Conservation (phyloP, 2,888 invertebrate genomes). For the Patella depressa region DNA sequence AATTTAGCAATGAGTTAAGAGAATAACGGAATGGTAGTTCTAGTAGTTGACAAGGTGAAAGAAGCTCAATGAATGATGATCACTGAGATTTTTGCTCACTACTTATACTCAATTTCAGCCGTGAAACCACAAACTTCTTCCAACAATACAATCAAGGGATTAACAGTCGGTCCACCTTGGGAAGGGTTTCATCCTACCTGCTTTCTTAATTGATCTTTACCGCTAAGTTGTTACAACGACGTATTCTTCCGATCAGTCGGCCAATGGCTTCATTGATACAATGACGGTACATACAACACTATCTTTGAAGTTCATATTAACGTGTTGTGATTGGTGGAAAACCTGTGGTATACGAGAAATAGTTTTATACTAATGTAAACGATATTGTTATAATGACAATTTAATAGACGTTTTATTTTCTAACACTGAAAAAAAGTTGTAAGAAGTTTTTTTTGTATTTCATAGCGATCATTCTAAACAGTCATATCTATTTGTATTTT, state of each 20-base stretch:
- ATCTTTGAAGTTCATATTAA: too few species aligned
- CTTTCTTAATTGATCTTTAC: neutral
- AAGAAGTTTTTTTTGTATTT: too few species aligned
- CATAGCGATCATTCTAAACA: too few species aligned
- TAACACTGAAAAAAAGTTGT: too few species aligned
- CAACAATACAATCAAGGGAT: neutral
- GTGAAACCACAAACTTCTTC: too few species aligned
- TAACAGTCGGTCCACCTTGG: conserved; percentile 1
- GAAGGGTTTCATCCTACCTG: neutral
- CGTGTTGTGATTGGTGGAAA: too few species aligned
- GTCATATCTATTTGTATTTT: too few species aligned
- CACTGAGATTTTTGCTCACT: neutral
- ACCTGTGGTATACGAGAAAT: too few species aligned
- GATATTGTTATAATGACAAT: too few species aligned
- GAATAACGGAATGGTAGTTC: neutral
- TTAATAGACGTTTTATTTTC: too few species aligned
- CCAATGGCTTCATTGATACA: conserved; percentile 1
- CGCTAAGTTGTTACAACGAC: neutral
- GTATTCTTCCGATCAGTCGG: neutral
- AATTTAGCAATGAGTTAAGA: neutral
- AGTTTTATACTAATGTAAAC: too few species aligned
- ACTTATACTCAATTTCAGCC: neutral
- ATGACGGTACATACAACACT: too few species aligned
- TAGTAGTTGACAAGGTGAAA: neutral
- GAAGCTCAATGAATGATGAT: conserved; percentile 1